Base-by-base conservation (phyloP, 2,797 vertebrate genomes). In the Argentina silus region DNA sequence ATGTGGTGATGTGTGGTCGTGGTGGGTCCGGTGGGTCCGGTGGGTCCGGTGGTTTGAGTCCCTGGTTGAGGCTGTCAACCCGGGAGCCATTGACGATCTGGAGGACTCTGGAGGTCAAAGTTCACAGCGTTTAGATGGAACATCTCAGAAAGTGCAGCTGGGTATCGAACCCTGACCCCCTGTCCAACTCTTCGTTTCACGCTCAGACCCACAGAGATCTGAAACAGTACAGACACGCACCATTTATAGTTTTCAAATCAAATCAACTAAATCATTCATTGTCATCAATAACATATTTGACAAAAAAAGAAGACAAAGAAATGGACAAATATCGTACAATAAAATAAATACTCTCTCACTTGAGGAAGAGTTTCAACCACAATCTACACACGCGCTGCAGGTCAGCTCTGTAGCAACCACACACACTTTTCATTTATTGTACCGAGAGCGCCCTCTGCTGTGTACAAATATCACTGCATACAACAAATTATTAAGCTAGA, bases 381-480 rank as follows among this genome's bases (percentile, higher is more conserved):
- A 53, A 53, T n/a, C 14, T 15, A 53, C 15, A 53, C 15, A 6
- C 6, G n/a, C 4, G 50, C n/a, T 51, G 51, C 51, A 57, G 19
- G 17, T 23, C 47, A 57, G 55, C 17, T 57, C 55, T 19, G 19
- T 21, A 21, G 55, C 19, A 11, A 43, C n/a, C 15, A 3, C 6
- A 44, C 15, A 19, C 17, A n/a, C n/a, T n/a, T 15, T 61, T 61
- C 12, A 44, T 64, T 50, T n/a, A 27, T 8, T 57, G 27, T 55
- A 77, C 70, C 61, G 70, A 55, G 7, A 72, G 50, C 67, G 76
- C 79, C 84, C 72, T 77, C 86, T 81, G 36, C 78, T 78, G 83
- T 23, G 3, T 36, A 43, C 2, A 68, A 56, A 21, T 45, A 17
- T 2, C 60, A 56, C 59, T 43, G 51, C 60, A 64, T 17, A 27